Evolutionary conservation across 2,888 invertebrate genomes (phyloP).

Genomic region (Thereva unica): DNA sequence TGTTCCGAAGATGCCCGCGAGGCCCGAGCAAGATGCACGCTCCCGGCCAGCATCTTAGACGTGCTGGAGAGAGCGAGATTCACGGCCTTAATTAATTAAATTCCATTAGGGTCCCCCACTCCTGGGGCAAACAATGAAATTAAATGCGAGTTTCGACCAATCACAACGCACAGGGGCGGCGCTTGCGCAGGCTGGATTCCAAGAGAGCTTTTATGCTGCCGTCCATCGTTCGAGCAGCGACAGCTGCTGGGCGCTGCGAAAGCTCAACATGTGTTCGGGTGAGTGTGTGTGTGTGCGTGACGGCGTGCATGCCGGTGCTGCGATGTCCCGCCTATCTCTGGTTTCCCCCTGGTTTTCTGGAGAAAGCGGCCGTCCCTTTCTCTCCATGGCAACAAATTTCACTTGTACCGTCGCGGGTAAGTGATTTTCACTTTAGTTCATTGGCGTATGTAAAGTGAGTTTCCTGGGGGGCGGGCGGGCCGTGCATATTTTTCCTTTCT

Average conservation of each 20-base stretch:
- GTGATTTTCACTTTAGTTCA: slow-evolving; percentile 36
- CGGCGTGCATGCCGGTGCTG: slow-evolving; percentile 12
- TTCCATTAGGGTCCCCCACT: slow-evolving; percentile 29
- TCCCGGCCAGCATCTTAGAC: neutral
- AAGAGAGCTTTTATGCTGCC: neutral
- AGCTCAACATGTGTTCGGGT: slow-evolving; percentile 24
- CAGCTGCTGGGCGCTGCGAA: slow-evolving; percentile 5
- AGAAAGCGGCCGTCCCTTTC: slow-evolving; percentile 26
- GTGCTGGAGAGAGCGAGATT: neutral
- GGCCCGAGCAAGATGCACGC: slow-evolving; percentile 17
- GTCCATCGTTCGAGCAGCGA: slow-evolving; percentile 13
- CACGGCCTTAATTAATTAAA: slow-evolving; percentile 37
- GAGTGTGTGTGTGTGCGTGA: slow-evolving; percentile 6
- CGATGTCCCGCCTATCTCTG: slow-evolving; percentile 31
- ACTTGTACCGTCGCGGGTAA: slow-evolving; percentile 26
- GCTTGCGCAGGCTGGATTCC: slow-evolving; percentile 14
- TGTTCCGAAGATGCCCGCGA: too few species aligned
- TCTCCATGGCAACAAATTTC: slow-evolving; percentile 40
- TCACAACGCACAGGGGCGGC: slow-evolving; percentile 7
- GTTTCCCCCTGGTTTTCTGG: slow-evolving; percentile 4
- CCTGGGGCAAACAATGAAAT: neutral
- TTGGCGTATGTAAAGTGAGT: slow-evolving; percentile 28
- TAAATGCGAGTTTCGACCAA: slow-evolving; percentile 1
- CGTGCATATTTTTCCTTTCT: slow-evolving; percentile 31
- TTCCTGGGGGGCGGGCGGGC: slow-evolving; percentile 15